Evolutionary conservation across 2,888 invertebrate species (phyloP).

Genomic region (Lasioglossum vierecki): DNA sequence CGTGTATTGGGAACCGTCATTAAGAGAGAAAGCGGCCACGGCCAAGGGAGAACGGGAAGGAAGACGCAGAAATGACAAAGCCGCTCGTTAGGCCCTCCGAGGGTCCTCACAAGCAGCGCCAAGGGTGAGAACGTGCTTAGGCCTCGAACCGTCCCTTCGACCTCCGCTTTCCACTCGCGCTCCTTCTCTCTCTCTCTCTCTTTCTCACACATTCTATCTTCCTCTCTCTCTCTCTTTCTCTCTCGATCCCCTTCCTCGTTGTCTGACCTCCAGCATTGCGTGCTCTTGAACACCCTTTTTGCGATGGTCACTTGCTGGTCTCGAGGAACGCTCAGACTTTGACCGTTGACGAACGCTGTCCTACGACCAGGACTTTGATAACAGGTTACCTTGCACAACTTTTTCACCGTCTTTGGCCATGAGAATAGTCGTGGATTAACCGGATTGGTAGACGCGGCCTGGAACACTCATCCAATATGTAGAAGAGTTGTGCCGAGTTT

Average conservation of each 20-base stretch:
- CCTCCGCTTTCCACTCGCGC: conserved; percentile 70
- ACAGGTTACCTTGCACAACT: conserved; percentile 15
- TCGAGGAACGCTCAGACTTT: conserved; percentile 47
- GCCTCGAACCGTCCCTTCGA: conserved; percentile 79
- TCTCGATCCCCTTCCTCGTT: conserved; percentile 50
- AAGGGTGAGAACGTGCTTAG: conserved; percentile 84
- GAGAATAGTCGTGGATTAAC: neutral
- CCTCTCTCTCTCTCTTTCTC: conserved; percentile 47
- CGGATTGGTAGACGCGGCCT: neutral
- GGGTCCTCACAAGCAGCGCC: conserved; percentile 82
- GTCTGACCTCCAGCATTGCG: conserved; percentile 56
- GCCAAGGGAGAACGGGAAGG: conserved; percentile 61
- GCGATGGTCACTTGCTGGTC: conserved; percentile 73
- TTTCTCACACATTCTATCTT: conserved; percentile 26
- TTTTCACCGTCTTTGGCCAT: neutral
- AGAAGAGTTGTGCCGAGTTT: neutral
- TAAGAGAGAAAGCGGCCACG: conserved; percentile 74
- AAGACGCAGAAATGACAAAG: conserved; percentile 82
- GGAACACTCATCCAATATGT: neutral
- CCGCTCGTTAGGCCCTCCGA: conserved; percentile 83
- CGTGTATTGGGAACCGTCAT: conserved; percentile 79
- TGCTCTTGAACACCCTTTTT: conserved; percentile 73
- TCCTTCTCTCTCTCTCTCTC: conserved; percentile 7
- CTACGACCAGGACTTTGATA: neutral
- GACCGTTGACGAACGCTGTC: conserved; percentile 40